Percentiles rank a stretch among this genome's conserved stretches.
Conservation (phyloP, 2,888 invertebrate genomes). For the Chironomus riparius region DNA sequence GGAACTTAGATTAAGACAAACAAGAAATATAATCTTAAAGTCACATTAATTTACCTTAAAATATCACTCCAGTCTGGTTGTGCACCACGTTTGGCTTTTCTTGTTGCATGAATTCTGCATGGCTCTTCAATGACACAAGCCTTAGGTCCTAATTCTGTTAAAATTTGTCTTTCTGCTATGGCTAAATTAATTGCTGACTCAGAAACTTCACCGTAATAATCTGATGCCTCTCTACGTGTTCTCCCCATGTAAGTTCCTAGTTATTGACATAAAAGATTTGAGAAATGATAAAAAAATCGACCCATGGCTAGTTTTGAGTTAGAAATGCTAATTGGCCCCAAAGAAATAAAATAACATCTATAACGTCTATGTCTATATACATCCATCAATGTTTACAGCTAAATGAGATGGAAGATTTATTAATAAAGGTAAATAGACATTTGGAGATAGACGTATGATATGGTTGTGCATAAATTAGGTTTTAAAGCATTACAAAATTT, state of each 20-base stretch:
- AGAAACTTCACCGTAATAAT: conserved; percentile 41
- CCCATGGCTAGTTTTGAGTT: not conserved
- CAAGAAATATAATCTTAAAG: conserved; percentile 28
- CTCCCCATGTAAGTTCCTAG: conserved; percentile 64
- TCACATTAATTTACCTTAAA: conserved; percentile 62
- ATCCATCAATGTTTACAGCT: not conserved
- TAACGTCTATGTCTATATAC: not conserved
- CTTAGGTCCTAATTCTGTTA: conserved; percentile 64
- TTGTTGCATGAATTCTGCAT: conserved; percentile 47
- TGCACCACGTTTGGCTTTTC: conserved; percentile 36
- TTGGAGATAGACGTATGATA: not conserved
- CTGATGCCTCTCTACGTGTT: conserved; percentile 47
- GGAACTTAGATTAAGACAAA: conserved; percentile 5
- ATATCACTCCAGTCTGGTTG: conserved; percentile 63
- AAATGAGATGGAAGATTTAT: too few species aligned
- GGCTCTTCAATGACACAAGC: conserved; percentile 73
- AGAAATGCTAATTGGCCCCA: not conserved
- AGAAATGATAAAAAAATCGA: not conserved
- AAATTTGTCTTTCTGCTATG: conserved; percentile 70
- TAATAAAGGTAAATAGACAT: not conserved
- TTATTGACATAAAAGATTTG: not conserved
- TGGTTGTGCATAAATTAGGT: not conserved
- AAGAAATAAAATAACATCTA: not conserved
- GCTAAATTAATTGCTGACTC: conserved; percentile 49
- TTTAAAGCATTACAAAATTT: not conserved